Percentiles rank a stretch among this genome's conserved stretches.
phyloP scores from a whole-genome alignment of 2,797 vertebrate genomes.

The Rachycentron canadum region DNA sequence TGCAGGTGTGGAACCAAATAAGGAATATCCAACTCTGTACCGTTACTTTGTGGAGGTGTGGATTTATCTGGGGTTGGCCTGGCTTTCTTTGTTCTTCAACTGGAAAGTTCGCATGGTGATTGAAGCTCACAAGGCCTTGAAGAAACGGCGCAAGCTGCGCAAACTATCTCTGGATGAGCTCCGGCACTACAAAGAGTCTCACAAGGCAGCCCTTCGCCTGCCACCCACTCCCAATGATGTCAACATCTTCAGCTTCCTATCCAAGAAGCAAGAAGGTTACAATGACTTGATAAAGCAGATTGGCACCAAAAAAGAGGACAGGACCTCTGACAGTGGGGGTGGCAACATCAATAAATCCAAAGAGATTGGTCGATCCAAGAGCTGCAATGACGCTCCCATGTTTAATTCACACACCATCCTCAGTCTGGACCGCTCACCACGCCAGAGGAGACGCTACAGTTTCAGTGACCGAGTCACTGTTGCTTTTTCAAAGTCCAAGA shows the following conservation, averaged over 20 bases:
- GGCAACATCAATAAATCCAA: slow-evolving; percentile 49
- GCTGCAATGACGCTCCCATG: slow-evolving; percentile 76
- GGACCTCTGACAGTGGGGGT: background rate
- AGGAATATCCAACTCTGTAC: slow-evolving; percentile 93
- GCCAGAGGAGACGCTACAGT: slow-evolving; percentile 86
- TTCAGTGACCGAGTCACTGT: slow-evolving; percentile 91
- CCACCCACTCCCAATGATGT: slow-evolving; percentile 88
- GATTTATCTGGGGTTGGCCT: slow-evolving; percentile 97
- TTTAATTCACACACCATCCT: slow-evolving; percentile 85
- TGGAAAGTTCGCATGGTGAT: slow-evolving; percentile 99
- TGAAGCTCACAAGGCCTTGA: slow-evolving; percentile 97
- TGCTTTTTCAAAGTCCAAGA: slow-evolving; percentile 91
- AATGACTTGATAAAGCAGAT: slow-evolving; percentile 98
- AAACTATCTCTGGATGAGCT: slow-evolving; percentile 93
- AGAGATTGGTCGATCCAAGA: slow-evolving; percentile 77
- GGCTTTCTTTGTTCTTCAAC: slow-evolving; percentile 98
- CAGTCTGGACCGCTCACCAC: slow-evolving; percentile 85
- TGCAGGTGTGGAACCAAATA: slow-evolving; percentile 93
- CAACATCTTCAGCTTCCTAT: slow-evolving; percentile 96
- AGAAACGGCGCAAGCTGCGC: slow-evolving; percentile 93
- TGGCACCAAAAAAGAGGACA: slow-evolving; percentile 86
- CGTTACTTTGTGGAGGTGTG: slow-evolving; percentile 99
- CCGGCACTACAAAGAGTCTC: slow-evolving; percentile 86
- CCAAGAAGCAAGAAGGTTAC: slow-evolving; percentile 96
- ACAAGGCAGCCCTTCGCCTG: slow-evolving; percentile 84